Evolutionary conservation across 2,888 invertebrate species (phyloP).

Genomic region (Mellilla xanthometata): DNA sequence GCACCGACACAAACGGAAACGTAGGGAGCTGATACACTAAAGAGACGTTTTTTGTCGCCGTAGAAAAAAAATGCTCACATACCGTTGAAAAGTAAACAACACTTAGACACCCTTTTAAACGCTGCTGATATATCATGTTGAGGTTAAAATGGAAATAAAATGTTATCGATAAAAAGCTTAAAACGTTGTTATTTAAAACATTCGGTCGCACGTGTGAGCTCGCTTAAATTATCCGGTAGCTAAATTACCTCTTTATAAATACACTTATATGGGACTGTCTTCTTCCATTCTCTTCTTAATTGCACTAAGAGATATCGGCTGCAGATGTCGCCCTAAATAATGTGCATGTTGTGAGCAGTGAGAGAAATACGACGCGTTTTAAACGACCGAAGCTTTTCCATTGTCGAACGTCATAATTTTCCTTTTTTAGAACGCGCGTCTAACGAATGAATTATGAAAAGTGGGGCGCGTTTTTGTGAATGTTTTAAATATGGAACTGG

Average conservation of each 20-base stretch:
- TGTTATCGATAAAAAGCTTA: slow-evolving; percentile 14
- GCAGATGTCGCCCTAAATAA: slow-evolving; percentile 76
- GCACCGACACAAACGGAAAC: slow-evolving; percentile 38
- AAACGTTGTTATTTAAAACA: slow-evolving; percentile 6
- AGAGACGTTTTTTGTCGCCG: slow-evolving; percentile 24
- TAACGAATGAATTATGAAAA: slow-evolving; percentile 51
- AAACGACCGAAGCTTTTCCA: slow-evolving; percentile 50
- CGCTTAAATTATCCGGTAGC: slow-evolving; percentile 46
- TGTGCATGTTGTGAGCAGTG: slow-evolving; percentile 63
- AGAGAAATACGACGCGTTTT: slow-evolving; percentile 72
- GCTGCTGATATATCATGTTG: slow-evolving; percentile 19
- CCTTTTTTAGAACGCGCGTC: slow-evolving; percentile 35
- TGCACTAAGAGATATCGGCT: slow-evolving; percentile 75
- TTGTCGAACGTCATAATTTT: slow-evolving; percentile 47
- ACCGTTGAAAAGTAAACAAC: slow-evolving; percentile 25
- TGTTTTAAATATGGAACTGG: slow-evolving; percentile 40
- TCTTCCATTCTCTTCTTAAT: slow-evolving; percentile 70
- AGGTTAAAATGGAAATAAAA: slow-evolving; percentile 16
- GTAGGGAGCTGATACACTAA: slow-evolving; percentile 39
- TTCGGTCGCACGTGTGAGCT: slow-evolving; percentile 38
- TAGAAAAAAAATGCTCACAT: slow-evolving; percentile 24
- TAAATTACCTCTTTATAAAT: slow-evolving; percentile 70
- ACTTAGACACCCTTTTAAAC: slow-evolving; percentile 24
- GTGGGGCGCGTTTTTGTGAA: slow-evolving; percentile 34
- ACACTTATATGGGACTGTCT: slow-evolving; percentile 67